phyloP scores from a whole-genome alignment of 2,888 invertebrate species.

The Podabrus alpinus region DNA sequence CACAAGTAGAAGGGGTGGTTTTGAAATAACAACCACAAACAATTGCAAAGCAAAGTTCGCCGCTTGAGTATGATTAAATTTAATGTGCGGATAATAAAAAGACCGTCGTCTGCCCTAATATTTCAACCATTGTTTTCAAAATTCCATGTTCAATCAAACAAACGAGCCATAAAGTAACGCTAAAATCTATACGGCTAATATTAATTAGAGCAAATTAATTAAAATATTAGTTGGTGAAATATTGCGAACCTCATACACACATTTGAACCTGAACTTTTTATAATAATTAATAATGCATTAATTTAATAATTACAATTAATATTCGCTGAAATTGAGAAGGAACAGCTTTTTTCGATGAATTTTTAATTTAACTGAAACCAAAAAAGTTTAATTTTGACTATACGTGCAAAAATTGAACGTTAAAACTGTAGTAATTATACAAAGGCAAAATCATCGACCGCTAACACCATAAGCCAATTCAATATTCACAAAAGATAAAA shows the following conservation, averaged over 20 bases:
- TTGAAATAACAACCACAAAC: slow-evolving; percentile 30
- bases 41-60: slow-evolving; percentile 29
- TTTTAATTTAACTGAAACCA: neutral
- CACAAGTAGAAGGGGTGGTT: slow-evolving; percentile 28
- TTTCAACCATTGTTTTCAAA: slow-evolving; percentile 14
- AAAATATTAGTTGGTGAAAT: slow-evolving; percentile 2
- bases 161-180: slow-evolving; percentile 17
- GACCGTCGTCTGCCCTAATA: slow-evolving; percentile 16
- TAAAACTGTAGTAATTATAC: neutral
- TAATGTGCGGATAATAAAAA: slow-evolving; percentile 30
- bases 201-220: slow-evolving; percentile 4
- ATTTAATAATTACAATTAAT: neutral
- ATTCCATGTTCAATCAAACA: slow-evolving; percentile 24
- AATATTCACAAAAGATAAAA: slow-evolving; percentile 27
- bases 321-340: neutral
- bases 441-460: neutral
- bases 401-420: neutral
- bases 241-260: neutral
- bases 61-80: slow-evolving; percentile 33
- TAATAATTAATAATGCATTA: neutral
- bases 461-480: slow-evolving; percentile 9
- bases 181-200: slow-evolving; percentile 14
- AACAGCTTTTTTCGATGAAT: neutral
- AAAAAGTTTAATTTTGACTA: neutral
- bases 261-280: neutral